Evolutionary conservation across 2,113 vertebrate genomes (phyloP), one percentile per base, ranked within the genome.

Genomic region (Rallus limicola): DNA sequence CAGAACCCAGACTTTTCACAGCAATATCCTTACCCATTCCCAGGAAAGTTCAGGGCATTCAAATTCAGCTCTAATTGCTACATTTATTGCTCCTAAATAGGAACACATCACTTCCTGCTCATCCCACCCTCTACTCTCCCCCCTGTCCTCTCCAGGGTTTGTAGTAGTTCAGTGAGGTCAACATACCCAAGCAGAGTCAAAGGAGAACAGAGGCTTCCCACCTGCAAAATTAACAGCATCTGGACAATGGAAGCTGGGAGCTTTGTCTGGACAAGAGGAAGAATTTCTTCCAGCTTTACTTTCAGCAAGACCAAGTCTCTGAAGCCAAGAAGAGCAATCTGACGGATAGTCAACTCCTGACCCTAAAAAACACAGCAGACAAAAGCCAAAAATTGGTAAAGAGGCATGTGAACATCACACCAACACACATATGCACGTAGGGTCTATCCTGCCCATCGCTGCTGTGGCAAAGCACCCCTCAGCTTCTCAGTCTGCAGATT

Each of bases 181-280:
- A 70, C 76, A 44, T 4, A 15, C 5, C 5, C 72, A 76, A 67
- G 34, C 12, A 13, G 46, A 71, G 34, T 59, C 68, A 0, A 87
- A 55, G 36, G 64, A 90, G 34, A 70, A 10, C 31, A 84, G 69
- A 82, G 56, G 44, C 10, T 70, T 20, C 97, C 46, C 77, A 98
- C 99, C 99, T 99, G 99, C 78, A 99, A 98, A 90, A 99, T 96
- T 63, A 99, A 98, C 89, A 99, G 97, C 99, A 99, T 99, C 97
- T 99, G 99, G 60, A 99, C 98, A 58, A 99, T 98, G 70, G 99
- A 97, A 2, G 99, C 97, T 25, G 99, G 99, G 8, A 98, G 64
- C 29, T 95, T 96, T 63, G 97, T 94, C 69, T 86, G 98, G 5
- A 97, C 82, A 65, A 97, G 86, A n/a, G 98, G 96, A 93, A 99